Evolutionary conservation across 2,113 vertebrate species (phyloP).

Genomic region (Coptodon rendalli): DNA sequence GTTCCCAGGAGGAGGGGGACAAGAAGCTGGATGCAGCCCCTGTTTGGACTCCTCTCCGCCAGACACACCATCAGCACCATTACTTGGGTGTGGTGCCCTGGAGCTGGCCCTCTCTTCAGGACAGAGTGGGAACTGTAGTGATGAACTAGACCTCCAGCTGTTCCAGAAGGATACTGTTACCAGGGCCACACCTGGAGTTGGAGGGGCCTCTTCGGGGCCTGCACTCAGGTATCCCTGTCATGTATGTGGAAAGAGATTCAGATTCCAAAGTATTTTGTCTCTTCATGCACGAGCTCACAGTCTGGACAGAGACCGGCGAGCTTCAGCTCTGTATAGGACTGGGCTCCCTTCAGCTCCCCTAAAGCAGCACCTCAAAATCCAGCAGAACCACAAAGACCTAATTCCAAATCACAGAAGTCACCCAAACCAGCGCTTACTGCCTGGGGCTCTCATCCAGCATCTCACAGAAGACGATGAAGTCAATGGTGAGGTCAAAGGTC

Average conservation of each 20-base stretch:
- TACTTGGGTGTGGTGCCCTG: slow-evolving; percentile 66
- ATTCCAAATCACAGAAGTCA: slow-evolving; percentile 27
- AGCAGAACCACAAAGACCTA: slow-evolving; percentile 54
- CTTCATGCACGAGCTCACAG: slow-evolving; percentile 85
- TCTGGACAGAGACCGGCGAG: slow-evolving; percentile 70
- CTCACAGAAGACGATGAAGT: slow-evolving; percentile 46
- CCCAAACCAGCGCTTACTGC: slow-evolving; percentile 45
- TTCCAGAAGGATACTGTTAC: slow-evolving; percentile 77
- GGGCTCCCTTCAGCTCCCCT: slow-evolving; percentile 53
- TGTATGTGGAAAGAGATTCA: slow-evolving; percentile 87
- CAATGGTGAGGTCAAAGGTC: slow-evolving; percentile 36
- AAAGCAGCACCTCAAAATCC: slow-evolving; percentile 67
- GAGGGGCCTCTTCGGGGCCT: slow-evolving; percentile 53
- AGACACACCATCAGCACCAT: slow-evolving; percentile 51
- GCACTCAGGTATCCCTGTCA: slow-evolving; percentile 80
- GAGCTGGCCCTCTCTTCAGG: slow-evolving; percentile 71
- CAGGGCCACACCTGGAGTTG: slow-evolving; percentile 41
- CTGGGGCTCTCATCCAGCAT: slow-evolving; percentile 47
- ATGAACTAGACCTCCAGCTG: slow-evolving; percentile 85
- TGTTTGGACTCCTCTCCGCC: slow-evolving; percentile 63
- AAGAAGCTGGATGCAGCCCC: slow-evolving; percentile 53
- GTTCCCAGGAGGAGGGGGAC: slow-evolving; percentile 61
- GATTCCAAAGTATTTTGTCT: slow-evolving; percentile 92
- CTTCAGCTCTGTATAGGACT: slow-evolving; percentile 57
- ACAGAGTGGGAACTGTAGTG: slow-evolving; percentile 66